Percentiles rank a stretch among this genome's conserved stretches.
phyloP scores from a whole-genome alignment of 2,888 invertebrate species.

The Loripinus fragilis region DNA sequence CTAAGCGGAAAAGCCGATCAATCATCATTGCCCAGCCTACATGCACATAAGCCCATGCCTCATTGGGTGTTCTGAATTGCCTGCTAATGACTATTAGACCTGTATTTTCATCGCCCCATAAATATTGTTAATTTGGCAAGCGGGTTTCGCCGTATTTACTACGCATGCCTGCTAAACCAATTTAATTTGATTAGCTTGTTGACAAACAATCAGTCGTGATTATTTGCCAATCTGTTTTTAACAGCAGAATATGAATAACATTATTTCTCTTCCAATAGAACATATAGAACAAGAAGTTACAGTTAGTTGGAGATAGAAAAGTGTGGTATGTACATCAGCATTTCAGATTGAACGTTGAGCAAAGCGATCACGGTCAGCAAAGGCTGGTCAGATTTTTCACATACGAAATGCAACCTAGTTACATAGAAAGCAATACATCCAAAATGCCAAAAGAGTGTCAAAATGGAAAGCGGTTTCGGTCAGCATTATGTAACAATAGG shows the following conservation, averaged over 20 bases:
- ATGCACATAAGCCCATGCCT: constrained; percentile 3
- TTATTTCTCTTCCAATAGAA: constrained; percentile 47
- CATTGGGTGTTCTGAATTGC: constrained; percentile 16
- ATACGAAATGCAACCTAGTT: no score
- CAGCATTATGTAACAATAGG: no score
- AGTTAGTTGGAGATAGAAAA: not conserved
- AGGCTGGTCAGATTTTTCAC: no score
- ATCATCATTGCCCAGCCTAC: constrained; percentile 17
- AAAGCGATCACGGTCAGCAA: no score
- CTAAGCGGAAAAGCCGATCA: constrained; percentile 14
- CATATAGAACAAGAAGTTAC: constrained; percentile 41
- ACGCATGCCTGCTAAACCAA: constrained; percentile 13
- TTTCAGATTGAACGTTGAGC: no score
- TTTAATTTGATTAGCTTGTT: constrained; percentile 20
- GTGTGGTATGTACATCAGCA: constrained; percentile 8
- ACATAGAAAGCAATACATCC: no score
- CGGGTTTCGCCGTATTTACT: constrained; percentile 8
- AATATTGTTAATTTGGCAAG: constrained; percentile 19
- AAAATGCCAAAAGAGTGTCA: no score
- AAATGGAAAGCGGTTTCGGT: no score
- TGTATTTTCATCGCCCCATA: constrained; percentile 11
- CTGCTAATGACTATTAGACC: constrained; percentile 13
- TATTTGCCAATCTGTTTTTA: constrained; percentile 56
- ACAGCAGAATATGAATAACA: constrained; percentile 59
- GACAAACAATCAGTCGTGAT: constrained; percentile 44